Base-by-base conservation (phyloP, 2,888 invertebrate genomes). In the Stenurella melanura region DNA sequence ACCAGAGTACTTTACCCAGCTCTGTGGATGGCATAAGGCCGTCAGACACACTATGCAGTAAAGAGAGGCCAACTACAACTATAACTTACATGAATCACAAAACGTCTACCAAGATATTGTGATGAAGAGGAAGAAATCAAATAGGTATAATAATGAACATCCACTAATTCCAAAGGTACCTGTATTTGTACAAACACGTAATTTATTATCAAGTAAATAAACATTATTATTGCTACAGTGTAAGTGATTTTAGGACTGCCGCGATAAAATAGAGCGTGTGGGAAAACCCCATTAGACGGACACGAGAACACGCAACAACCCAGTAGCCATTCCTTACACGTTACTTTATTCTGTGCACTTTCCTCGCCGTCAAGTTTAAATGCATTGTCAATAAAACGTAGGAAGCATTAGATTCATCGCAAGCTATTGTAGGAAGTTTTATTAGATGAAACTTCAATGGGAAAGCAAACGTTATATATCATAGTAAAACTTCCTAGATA, bases 401-500 rank as follows among this genome's bases (percentile, higher is more conserved):
- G 18, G 15, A 58, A 21, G 15, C 18, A 19, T 58, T 19, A 19
- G 11, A 58, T 21, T 9, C 21, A 11, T 12, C 58, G 4, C 3
- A 11, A 18, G 11, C 1, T 15, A 12, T 58, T 7, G 58, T 4
- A 10, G 18, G 58, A 56, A 69, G 58, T 38, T 56, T 54, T 56
- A 56, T 69, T 57, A 57, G 57, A 69, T 21, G n/a, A 21, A 38
- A 56, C 30, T 69, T 57, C 69, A 26, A 30, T 64, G 26, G 64
- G 18, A 54, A 15, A 57, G 56, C 10, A 57, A 30, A 17, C 69
- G 12, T 9, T 12, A 57, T 17, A 15, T 21, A 21, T 21, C 56
- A 17, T 30, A 56, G 69, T 21, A 69, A 34, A 68, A 69, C 18
- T 69, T 69, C 18, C 34, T 12, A 12, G 54, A 69, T 69, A 69